Conservation (phyloP, 2,113 vertebrate genomes). For the Odobenus rosmarus region DNA sequence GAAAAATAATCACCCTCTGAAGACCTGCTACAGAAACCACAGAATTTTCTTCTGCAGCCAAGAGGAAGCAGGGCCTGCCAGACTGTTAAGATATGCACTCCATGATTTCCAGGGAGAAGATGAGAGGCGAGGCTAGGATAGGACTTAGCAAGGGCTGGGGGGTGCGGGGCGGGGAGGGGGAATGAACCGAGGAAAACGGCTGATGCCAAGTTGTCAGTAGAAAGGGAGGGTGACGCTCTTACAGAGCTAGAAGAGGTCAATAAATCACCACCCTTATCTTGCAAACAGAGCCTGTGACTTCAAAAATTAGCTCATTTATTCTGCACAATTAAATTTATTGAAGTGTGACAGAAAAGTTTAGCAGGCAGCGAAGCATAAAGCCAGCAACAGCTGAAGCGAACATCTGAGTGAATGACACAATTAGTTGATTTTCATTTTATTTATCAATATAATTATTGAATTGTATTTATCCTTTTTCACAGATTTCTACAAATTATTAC, state of each 20-base stretch:
- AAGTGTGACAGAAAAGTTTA: constrained; percentile 99
- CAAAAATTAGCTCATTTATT: constrained; percentile 99
- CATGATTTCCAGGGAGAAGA: constrained; percentile 69
- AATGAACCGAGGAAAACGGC: neutral
- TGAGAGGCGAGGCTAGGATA: constrained; percentile 4
- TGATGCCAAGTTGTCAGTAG: constrained; percentile 82
- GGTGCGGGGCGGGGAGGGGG: neutral
- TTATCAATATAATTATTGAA: constrained; percentile 95
- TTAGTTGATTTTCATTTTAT: constrained; percentile 95
- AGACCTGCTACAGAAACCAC: neutral
- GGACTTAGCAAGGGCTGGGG: constrained; percentile 21
- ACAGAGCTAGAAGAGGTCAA: constrained; percentile 90
- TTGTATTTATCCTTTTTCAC: constrained; percentile 94
- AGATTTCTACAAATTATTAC: constrained; percentile 89
- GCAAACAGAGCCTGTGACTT: constrained; percentile 95
- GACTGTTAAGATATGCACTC: neutral
- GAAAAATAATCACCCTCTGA: neutral
- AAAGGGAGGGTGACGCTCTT: constrained; percentile 85
- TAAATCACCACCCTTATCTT: constrained; percentile 98
- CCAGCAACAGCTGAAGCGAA: constrained; percentile 90
- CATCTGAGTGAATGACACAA: constrained; percentile 93
- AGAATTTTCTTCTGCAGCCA: constrained; percentile 8
- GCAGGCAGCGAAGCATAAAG: constrained; percentile 91
- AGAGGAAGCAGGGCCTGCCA: neutral
- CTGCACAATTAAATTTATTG: constrained; percentile 99